Evolutionary conservation across 2,888 invertebrate genomes (phyloP).

Genomic region (Gnatocerus cornutus): DNA sequence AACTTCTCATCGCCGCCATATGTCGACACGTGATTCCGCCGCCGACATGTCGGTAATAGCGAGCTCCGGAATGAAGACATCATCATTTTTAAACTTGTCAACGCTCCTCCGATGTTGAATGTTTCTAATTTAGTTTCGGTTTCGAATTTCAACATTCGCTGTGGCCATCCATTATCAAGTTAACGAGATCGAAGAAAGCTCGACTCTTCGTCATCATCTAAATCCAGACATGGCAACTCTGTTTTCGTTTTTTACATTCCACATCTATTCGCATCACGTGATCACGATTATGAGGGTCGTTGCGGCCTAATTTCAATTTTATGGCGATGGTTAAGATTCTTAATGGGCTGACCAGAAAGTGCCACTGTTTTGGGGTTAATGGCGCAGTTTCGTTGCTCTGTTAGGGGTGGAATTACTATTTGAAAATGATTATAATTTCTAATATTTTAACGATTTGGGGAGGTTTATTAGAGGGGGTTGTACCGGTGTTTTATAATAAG

Average conservation of each 20-base stretch:
- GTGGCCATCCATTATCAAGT: constrained; percentile 44
- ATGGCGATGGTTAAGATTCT: constrained; percentile 39
- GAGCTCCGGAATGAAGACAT: constrained; percentile 46
- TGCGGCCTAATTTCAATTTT: constrained; percentile 42
- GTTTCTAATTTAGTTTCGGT: constrained; percentile 48
- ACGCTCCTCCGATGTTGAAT: constrained; percentile 32
- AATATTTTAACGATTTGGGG: constrained; percentile 4
- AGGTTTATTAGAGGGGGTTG: constrained; percentile 9
- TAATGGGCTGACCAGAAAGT: constrained; percentile 30
- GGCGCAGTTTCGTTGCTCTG: constrained; percentile 22
- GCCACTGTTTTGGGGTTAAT: constrained; percentile 30
- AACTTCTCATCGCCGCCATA: constrained; percentile 37
- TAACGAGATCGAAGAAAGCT: constrained; percentile 45
- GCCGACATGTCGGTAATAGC: constrained; percentile 32
- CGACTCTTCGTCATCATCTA: constrained; percentile 22
- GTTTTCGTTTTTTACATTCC: background rate
- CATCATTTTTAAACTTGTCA: constrained; percentile 50
- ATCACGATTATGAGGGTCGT: constrained; percentile 17
- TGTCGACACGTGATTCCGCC: constrained; percentile 48
- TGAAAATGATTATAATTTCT: constrained; percentile 1
- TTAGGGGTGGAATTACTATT: constrained; percentile 3
- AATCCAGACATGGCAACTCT: background rate
- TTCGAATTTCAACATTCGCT: constrained; percentile 41
- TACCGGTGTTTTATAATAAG: constrained; percentile 25
- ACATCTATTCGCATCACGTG: constrained; percentile 15